phyloP scores from a whole-genome alignment of 2,888 invertebrate species.

The Auanema sp. region DNA sequence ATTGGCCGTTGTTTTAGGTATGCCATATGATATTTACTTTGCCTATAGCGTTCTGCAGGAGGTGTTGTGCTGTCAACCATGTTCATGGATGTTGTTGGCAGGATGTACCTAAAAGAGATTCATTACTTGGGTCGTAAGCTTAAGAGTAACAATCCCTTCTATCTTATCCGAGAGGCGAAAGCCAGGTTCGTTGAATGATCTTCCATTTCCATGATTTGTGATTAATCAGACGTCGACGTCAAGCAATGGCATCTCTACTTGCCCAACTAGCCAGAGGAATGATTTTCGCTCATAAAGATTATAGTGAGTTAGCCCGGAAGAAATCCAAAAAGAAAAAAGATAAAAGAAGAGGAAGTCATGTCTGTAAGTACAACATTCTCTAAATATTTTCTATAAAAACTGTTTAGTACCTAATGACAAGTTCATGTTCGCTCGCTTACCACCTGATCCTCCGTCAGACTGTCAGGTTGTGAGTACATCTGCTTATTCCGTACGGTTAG shows the following conservation, averaged over 20 bases:
- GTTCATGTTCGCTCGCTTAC: slow-evolving; percentile 61
- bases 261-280: slow-evolving; percentile 62
- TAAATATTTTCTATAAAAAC: not conserved
- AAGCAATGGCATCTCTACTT: slow-evolving; percentile 61
- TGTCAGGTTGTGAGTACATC: slow-evolving; percentile 61
- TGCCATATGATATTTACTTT: not conserved
- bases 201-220: not conserved
- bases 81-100: slow-evolving; percentile 63
- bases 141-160: slow-evolving; percentile 62
- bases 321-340: slow-evolving; percentile 51
- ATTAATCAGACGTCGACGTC: slow-evolving; percentile 48
- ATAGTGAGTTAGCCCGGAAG: slow-evolving; percentile 55
- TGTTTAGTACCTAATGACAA: slow-evolving; percentile 59
- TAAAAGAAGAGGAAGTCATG: slow-evolving; percentile 52
- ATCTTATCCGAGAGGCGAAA: slow-evolving; percentile 61
- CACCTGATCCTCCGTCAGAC: slow-evolving; percentile 63
- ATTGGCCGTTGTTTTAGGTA: slow-evolving; percentile 34
- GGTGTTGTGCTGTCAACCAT: slow-evolving; percentile 62
- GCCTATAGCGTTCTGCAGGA: slow-evolving; percentile 32
- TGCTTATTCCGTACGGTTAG: slow-evolving; percentile 60
- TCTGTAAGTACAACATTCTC: slow-evolving; percentile 39
- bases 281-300: slow-evolving; percentile 63
- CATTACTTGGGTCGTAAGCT: slow-evolving; percentile 62
- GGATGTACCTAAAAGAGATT: slow-evolving; percentile 63
- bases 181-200: slow-evolving; percentile 29